These are phyloP conservation scores for Nematopogon swammerdamellus DNA, from an alignment of 2,888 invertebrate species.

Conservation along the genomic window DNA sequence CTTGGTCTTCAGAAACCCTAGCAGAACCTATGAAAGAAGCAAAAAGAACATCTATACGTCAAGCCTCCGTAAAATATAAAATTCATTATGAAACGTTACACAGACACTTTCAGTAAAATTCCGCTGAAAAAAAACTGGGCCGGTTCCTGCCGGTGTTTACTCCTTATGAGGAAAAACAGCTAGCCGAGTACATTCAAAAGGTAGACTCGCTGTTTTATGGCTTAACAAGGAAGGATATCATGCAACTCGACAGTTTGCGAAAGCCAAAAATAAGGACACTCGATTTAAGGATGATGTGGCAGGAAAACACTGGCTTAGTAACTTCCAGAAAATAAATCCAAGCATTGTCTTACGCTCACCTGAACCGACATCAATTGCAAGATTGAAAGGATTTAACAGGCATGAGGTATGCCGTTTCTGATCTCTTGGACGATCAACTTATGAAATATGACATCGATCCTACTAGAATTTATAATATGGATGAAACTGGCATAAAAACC, in stretches of 20 bases:
- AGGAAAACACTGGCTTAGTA: conserved; percentile 11
- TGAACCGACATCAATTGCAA: conserved; percentile 10
- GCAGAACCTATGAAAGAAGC: too few species aligned
- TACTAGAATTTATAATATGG: conserved; percentile 8
- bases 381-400: conserved; percentile 10
- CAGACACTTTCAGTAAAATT: too few species aligned
- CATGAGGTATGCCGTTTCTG: conserved; percentile 1
- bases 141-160: too few species aligned
- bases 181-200: too few species aligned
- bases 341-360: conserved; percentile 10
- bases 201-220: conserved; percentile 15
- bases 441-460: conserved; percentile 6
- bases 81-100: too few species aligned
- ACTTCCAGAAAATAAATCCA: conserved; percentile 10
- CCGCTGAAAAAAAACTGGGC: too few species aligned
- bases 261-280: conserved; percentile 10
- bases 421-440: background rate
- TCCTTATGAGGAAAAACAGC: too few species aligned
- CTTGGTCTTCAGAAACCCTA: too few species aligned
- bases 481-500: conserved; percentile 10
- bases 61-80: too few species aligned
- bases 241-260: conserved; percentile 5
- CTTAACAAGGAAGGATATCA: conserved; percentile 1
- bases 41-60: too few species aligned
- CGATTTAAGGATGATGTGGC: conserved; percentile 12